These are phyloP conservation scores for Nasonia vitripennis DNA, from an alignment of 1,140 invertebrate species.

Conservation along the genomic window DNA sequence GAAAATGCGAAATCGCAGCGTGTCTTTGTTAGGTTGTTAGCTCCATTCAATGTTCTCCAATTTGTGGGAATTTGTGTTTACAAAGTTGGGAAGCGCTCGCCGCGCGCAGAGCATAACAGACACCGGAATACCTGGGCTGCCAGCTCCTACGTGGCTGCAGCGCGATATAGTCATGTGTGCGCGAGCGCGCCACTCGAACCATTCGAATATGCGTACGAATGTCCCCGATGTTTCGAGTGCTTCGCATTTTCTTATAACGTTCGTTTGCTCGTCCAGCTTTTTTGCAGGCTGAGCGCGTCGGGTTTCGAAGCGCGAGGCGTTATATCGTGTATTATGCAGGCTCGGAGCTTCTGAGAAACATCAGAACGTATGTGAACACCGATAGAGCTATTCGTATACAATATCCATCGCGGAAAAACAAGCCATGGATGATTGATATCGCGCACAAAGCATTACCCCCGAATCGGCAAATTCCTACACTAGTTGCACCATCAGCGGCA, in stretches of 20 bases:
- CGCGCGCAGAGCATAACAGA: neutral
- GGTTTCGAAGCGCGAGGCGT: too few relatives aligned
- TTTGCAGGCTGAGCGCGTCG: too few relatives aligned
- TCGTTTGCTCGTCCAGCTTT: neutral
- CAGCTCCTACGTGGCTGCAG: too few relatives aligned
- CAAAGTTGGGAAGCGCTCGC: constrained; percentile 59
- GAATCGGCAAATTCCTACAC: too few relatives aligned
- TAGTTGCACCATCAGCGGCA: too few relatives aligned
- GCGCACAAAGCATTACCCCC: too few relatives aligned
- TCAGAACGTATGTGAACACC: too few relatives aligned
- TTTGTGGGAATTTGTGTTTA: constrained; percentile 74
- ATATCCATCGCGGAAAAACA: too few relatives aligned
- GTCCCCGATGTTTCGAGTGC: constrained; percentile 31
- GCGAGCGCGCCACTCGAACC: constrained; percentile 41
- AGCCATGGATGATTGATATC: too few relatives aligned
- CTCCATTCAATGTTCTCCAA: constrained; percentile 75
- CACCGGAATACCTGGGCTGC: constrained; percentile 33
- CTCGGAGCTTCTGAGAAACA: too few relatives aligned
- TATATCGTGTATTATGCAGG: too few relatives aligned
- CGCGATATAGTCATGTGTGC: neutral
- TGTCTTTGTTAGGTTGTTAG: constrained; percentile 72
- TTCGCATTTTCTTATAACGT: constrained; percentile 2
- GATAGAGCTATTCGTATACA: too few relatives aligned
- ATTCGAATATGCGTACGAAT: constrained; percentile 40
- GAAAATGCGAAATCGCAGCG: constrained; percentile 52